These are phyloP conservation scores for Scomberomorus guttatus DNA, from an alignment of 2,797 vertebrate genomes.

Conservation along the genomic window DNA sequence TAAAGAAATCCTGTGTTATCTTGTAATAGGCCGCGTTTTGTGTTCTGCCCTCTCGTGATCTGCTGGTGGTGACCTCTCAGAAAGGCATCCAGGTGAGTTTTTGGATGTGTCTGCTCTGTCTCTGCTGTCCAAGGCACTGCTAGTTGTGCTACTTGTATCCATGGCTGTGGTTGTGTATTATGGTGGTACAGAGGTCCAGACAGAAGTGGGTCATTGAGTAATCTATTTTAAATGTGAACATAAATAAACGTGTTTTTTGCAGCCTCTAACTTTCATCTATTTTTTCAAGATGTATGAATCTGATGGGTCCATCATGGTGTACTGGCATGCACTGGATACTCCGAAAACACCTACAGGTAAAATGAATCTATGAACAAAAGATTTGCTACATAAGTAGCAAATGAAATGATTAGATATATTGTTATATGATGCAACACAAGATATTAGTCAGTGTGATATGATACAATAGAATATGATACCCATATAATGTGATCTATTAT, in stretches of 20 bases:
- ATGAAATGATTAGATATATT: not conserved
- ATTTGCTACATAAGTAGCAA: not conserved
- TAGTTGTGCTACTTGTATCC: not conserved
- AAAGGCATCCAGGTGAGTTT: slow-evolving; percentile 90
- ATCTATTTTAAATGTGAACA: not conserved
- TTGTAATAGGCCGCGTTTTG: slow-evolving; percentile 92
- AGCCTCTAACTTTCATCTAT: not conserved
- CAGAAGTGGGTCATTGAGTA: not conserved
- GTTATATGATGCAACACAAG: not conserved
- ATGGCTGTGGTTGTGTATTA: not conserved
- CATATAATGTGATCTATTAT: slow-evolving; percentile 9
- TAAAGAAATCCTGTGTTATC: slow-evolving; percentile 5
- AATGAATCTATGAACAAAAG: not conserved
- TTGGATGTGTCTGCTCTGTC: not conserved
- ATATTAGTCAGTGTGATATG: not conserved
- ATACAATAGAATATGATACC: not conserved
- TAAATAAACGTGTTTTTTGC: not conserved
- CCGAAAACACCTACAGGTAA: slow-evolving; percentile 90
- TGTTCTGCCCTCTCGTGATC: slow-evolving; percentile 89
- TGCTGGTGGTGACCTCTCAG: slow-evolving; percentile 94
- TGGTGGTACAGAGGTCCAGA: not conserved
- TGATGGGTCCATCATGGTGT: slow-evolving; percentile 96
- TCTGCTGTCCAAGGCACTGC: not conserved
- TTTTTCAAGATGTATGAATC: slow-evolving; percentile 93
- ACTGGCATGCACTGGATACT: slow-evolving; percentile 93